These are phyloP conservation scores for Tiliacea citrago DNA, from an alignment of 2,888 invertebrate genomes.

Conservation along the genomic window DNA sequence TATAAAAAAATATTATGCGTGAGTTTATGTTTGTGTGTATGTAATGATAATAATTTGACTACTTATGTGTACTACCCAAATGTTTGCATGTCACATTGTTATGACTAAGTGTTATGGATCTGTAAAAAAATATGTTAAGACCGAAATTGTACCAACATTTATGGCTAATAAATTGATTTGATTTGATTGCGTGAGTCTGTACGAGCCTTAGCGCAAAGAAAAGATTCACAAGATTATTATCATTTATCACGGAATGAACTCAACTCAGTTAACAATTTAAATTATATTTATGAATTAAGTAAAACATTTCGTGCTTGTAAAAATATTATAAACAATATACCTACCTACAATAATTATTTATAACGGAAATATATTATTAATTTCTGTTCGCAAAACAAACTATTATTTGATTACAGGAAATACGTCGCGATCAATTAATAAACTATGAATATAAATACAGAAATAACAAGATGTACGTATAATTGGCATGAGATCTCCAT, in stretches of 20 bases:
- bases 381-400: conserved; percentile 20
- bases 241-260: neutral
- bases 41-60: no score
- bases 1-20: no score
- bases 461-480: conserved; percentile 35
- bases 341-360: conserved; percentile 2
- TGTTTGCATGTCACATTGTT: no score
- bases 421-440: conserved; percentile 41
- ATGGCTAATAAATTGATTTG: no score
- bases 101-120: no score
- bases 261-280: neutral
- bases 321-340: neutral
- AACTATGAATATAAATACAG: conserved; percentile 43
- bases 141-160: no score
- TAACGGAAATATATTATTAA: conserved; percentile 20
- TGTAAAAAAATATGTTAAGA: no score
- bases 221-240: neutral
- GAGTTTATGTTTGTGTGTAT: no score
- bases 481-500: conserved; percentile 52
- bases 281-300: neutral
- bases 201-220: neutral
- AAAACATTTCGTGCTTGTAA: neutral
- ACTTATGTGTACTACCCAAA: no score
- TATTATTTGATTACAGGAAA: conserved; percentile 55
- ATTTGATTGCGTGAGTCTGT: no score